phyloP scores from a whole-genome alignment of 2,113 vertebrate species.

The Boulengeromyrus knoepffleri region DNA sequence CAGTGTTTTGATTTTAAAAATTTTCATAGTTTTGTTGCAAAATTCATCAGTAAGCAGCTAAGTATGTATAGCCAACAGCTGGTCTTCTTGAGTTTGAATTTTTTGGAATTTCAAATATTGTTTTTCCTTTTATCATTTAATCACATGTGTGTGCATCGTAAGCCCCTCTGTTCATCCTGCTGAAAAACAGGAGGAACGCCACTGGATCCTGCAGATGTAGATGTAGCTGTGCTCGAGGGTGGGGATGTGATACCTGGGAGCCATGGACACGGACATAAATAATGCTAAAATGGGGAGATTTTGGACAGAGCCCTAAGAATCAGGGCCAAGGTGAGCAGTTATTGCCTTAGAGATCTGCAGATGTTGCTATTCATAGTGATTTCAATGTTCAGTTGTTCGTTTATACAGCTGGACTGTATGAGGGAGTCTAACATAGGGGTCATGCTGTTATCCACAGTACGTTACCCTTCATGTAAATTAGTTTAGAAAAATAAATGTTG shows the following conservation, averaged over 20 bases:
- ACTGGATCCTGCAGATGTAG: background rate
- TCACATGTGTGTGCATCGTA: background rate
- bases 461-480: constrained; percentile 28
- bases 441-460: constrained; percentile 31
- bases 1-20: background rate
- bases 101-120: background rate
- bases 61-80: background rate
- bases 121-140: background rate
- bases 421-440: background rate
- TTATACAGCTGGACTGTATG: background rate
- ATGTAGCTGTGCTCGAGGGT: background rate
- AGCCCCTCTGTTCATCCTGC: background rate
- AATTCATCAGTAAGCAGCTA: background rate
- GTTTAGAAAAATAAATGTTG: constrained; percentile 39
- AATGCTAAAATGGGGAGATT: background rate
- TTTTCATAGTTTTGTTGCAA: background rate
- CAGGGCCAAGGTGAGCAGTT: background rate
- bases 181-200: background rate
- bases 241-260: background rate
- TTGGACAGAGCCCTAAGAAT: background rate
- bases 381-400: background rate
- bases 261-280: background rate
- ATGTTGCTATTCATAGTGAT: background rate
- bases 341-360: background rate
- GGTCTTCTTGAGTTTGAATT: background rate